Evolutionary conservation across 2,113 vertebrate species (phyloP), one percentile per base, ranked within the genome.

Genomic region (Ammodytes marinus): DNA sequence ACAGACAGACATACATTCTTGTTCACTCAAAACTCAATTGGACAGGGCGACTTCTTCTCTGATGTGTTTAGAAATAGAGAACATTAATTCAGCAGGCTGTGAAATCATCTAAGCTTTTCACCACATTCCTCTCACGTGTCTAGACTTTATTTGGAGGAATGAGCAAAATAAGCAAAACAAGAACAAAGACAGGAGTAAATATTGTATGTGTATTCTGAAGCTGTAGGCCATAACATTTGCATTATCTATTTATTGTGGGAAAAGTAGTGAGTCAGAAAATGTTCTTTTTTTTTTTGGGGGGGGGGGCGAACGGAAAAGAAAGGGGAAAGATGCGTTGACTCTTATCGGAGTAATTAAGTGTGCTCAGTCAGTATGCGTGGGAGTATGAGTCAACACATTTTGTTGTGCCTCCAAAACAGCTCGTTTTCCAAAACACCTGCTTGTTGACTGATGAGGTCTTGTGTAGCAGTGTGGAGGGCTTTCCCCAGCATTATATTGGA

Each of bases 291-390:
- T 27, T 27, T 27, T n/a, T n/a, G n/a, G 27, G 27, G 27, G 27
- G 27, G 27, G 42, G 19, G 19, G 27, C 0, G 27, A 27, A 27
- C 27, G 27, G 27, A 40, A 42, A 64, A 40, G 13, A 68, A 52
- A n/a, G 4, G 15, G 8, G 17, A 15, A 14, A 1, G 15, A 65
- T 53, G 61, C n/a, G 59, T 84, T 46, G 69, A 69, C 79, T 81
- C 74, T 80, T 64, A 74, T 88, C 83, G 74, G 59, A 58, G 84
- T 89, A 84, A 90, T 89, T 69, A 58, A 9, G 61, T 75, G 54
- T 59, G 13, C 71, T 76, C 80, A 65, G 65, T 81, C 78, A 69
- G 35, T 27, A 27, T 11, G 53, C 7, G 69, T 76, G 65, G 79
- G 85, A 67, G 90, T 59, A 37, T 66, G 75, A 87, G 40, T 86